These are phyloP conservation scores for Rhagium mordax DNA, from an alignment of 2,888 invertebrate species.

Conservation along the genomic window DNA sequence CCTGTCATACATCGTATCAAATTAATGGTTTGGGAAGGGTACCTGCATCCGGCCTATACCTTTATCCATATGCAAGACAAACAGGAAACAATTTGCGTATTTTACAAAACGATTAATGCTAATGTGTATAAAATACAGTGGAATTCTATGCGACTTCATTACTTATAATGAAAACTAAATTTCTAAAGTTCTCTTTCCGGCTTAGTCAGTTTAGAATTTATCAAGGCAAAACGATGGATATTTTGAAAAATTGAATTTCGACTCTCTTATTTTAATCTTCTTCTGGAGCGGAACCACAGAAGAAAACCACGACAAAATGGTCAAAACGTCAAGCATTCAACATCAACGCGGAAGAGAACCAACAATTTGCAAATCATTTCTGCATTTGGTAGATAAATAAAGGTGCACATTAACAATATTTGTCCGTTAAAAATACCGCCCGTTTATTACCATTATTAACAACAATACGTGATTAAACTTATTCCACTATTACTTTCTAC, in stretches of 20 bases:
- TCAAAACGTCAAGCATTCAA: no score
- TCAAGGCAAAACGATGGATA: neutral
- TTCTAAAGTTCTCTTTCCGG: neutral
- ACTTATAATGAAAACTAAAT: neutral
- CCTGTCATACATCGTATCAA: conserved; percentile 44
- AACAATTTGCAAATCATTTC: no score
- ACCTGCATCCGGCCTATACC: conserved; percentile 48
- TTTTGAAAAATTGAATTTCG: no score
- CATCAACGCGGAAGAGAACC: no score
- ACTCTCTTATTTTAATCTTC: no score
- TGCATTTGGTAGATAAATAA: neutral
- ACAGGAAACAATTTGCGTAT: conserved; percentile 29
- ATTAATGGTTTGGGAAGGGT: conserved; percentile 49
- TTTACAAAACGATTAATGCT: conserved; percentile 18
- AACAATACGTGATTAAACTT: conserved; percentile 1
- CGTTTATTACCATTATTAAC: neutral
- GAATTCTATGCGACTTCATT: neutral
- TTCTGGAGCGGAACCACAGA: no score
- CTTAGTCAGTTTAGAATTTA: neutral
- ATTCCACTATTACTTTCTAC: neutral
- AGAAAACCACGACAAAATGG: no score
- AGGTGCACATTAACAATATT: neutral
- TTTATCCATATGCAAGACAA: conserved; percentile 7
- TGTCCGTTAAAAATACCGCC: neutral
- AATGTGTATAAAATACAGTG: neutral